phyloP scores from a whole-genome alignment of 2,888 invertebrate species.

The Carterocephalus palaemon region DNA sequence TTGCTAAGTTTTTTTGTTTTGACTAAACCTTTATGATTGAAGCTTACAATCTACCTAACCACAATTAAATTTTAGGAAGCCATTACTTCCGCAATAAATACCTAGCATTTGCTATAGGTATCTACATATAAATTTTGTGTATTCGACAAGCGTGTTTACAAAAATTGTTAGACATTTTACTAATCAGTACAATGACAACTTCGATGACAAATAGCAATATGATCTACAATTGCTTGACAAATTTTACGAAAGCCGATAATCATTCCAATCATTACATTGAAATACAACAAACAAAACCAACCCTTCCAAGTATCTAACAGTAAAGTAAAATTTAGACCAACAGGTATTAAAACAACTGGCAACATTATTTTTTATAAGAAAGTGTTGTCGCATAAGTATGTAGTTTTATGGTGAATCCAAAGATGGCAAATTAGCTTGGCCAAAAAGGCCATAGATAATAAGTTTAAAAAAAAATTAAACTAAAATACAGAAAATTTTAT shows the following conservation, averaged over 20 bases:
- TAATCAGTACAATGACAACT: conserved; percentile 47
- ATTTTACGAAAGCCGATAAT: conserved; percentile 30
- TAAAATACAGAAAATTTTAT: no score
- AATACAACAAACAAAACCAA: conserved; percentile 52
- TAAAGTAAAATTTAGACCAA: conserved; percentile 55
- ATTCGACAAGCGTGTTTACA: conserved; percentile 80
- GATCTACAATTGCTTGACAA: conserved; percentile 55
- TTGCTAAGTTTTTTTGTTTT: conserved; percentile 37
- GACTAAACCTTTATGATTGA: conserved; percentile 47
- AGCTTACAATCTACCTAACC: conserved; percentile 56
- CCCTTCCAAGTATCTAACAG: conserved; percentile 47
- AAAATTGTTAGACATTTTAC: conserved; percentile 74
- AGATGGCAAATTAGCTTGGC: no score
- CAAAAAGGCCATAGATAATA: no score
- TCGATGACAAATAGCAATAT: conserved; percentile 44
- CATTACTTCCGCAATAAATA: conserved; percentile 80
- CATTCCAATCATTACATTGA: conserved; percentile 34
- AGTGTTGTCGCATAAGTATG: conserved; percentile 46
- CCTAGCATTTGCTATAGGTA: conserved; percentile 62
- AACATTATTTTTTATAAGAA: conserved; percentile 54
- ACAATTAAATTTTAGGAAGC: conserved; percentile 78
- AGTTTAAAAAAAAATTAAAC: no score
- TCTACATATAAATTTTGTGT: conserved; percentile 66
- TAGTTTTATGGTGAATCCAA: conserved; percentile 46
- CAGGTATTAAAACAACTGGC: conserved; percentile 55